Percentiles rank a stretch among this genome's conserved stretches.
phyloP scores from a whole-genome alignment of 2,888 invertebrate genomes.

The Drosophila peninsularis region DNA sequence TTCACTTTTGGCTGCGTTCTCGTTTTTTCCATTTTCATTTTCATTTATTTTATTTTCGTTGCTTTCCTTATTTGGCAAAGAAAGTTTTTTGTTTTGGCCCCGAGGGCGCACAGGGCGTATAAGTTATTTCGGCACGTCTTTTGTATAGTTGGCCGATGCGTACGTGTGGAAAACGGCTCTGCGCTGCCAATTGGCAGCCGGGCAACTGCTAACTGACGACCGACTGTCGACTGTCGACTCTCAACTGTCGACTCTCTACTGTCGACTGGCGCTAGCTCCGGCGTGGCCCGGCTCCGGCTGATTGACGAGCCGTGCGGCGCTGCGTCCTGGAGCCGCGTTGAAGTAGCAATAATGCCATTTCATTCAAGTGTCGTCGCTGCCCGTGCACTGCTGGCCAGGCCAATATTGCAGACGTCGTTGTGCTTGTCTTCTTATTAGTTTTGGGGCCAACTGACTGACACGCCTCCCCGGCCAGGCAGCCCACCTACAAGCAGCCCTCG shows the following conservation, averaged over 20 bases:
- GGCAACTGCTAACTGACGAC: conserved; percentile 17
- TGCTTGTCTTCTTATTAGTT: conserved; percentile 54
- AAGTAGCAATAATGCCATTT: conserved; percentile 80
- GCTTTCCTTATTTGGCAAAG: conserved; percentile 37
- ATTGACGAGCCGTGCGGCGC: conserved; percentile 60
- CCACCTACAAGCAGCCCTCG: too few relatives aligned
- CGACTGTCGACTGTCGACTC: conserved; percentile 14
- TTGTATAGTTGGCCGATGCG: conserved; percentile 70
- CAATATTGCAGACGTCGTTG: conserved; percentile 46
- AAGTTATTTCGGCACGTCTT: conserved; percentile 77
- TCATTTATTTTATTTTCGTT: conserved; percentile 26
- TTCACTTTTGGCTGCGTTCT: conserved; percentile 62
- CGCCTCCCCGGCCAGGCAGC: not conserved
- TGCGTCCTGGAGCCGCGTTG: conserved; percentile 52
- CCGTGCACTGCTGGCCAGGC: conserved; percentile 39
- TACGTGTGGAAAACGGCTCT: conserved; percentile 76
- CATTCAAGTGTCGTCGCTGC: conserved; percentile 67
- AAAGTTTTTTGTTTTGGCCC: conserved; percentile 59
- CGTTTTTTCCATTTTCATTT: conserved; percentile 29
- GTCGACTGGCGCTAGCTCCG: not conserved
- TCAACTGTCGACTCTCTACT: not conserved
- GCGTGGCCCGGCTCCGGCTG: conserved; percentile 38
- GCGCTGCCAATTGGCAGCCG: conserved; percentile 31
- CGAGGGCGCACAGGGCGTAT: conserved; percentile 70
- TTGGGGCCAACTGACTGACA: conserved; percentile 21